Conservation (phyloP, 2,113 vertebrate species). For the Daboia siamensis region DNA sequence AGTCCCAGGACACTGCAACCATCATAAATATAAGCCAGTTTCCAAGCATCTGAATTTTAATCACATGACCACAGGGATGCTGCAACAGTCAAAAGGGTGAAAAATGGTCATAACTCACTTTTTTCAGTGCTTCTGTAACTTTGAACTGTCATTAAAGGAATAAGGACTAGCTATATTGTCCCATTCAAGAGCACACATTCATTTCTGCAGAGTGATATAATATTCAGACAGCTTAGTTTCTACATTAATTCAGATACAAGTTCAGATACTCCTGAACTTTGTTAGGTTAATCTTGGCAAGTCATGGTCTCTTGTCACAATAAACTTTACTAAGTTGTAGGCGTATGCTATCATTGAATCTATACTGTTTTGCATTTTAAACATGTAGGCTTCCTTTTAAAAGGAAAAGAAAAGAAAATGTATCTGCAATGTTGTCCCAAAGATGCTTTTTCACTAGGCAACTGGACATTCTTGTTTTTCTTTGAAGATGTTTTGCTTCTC, state of each 20-base stretch:
- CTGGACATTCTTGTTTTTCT: no score
- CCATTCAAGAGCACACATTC: neutral
- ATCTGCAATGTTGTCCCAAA: neutral
- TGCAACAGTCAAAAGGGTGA: neutral
- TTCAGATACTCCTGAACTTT: neutral
- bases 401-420: neutral
- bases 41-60: neutral
- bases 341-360: neutral
- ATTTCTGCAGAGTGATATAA: neutral
- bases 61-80: neutral
- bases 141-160: no score
- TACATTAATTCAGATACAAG: neutral
- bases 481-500: no score
- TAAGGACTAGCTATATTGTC: no score
- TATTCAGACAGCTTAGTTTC: neutral
- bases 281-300: neutral
- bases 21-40: neutral
- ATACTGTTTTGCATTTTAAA: neutral
- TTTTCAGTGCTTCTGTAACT: neutral
- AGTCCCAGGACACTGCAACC: neutral
- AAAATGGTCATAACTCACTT: neutral
- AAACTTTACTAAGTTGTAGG: neutral
- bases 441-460: no score
- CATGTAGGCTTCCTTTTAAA: neutral
- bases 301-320: neutral